phyloP scores from a whole-genome alignment of 2,113 vertebrate genomes.

The Corythornis vintsioides region DNA sequence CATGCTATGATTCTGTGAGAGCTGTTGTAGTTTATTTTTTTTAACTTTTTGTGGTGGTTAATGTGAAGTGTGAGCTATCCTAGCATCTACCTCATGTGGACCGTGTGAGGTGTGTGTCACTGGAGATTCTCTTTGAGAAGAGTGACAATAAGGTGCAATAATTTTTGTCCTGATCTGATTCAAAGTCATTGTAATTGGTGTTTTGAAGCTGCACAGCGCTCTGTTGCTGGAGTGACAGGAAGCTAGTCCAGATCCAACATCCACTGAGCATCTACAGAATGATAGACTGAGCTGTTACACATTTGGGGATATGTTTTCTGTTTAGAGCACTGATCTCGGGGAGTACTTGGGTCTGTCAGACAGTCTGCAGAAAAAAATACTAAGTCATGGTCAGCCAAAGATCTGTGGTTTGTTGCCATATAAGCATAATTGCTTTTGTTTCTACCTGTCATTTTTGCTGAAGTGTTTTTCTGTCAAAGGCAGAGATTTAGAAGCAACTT shows the following conservation, averaged over 20 bases:
- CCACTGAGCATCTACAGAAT: neutral
- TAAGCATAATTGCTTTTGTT: neutral
- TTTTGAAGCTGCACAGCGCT: neutral
- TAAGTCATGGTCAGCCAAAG: neutral
- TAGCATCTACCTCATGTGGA: neutral
- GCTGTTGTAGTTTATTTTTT: neutral
- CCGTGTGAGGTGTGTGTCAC: neutral
- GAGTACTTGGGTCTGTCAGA: neutral
- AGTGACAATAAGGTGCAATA: rapidly evolving
- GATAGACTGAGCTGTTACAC: neutral
- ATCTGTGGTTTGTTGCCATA: neutral
- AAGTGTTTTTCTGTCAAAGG: neutral
- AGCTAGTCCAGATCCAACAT: neutral
- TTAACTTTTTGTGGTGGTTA: neutral
- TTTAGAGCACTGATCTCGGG: neutral
- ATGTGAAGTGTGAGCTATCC: neutral
- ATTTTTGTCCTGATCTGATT: neutral
- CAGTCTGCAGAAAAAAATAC: neutral
- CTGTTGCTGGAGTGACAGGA: neutral
- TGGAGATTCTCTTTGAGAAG: neutral
- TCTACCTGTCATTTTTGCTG: neutral
- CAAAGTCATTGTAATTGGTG: neutral
- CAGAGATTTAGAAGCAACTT: neutral
- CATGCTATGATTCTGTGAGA: neutral
- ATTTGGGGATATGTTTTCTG: neutral